A percentile compares a stretch with the other conserved stretches of the same genome.
These are phyloP conservation scores for Riparia riparia DNA, from an alignment of 2,113 vertebrate genomes.

Conservation along the genomic window DNA sequence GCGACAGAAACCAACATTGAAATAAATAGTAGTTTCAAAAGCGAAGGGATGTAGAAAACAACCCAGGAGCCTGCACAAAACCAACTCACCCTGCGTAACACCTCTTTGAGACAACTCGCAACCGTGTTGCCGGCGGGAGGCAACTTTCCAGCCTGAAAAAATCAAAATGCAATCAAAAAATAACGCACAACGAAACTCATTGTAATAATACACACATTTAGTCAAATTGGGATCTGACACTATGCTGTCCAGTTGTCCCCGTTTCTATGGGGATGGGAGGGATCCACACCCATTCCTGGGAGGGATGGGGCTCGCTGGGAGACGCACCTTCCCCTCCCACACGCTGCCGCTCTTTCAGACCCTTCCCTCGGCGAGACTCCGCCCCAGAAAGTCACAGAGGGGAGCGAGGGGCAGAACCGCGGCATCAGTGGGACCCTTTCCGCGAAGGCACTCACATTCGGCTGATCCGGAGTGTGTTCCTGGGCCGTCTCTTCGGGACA, in stretches of 20 bases:
- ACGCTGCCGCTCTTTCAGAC: not conserved
- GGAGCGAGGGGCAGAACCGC: fast-evolving
- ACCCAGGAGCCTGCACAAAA: not conserved
- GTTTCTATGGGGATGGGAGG: fast-evolving
- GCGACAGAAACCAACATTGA: not conserved
- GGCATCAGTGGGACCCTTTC: fast-evolving
- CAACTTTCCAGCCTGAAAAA: conserved; percentile 80
- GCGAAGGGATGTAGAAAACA: not conserved
- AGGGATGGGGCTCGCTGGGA: fast-evolving
- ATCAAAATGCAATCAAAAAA: not conserved
- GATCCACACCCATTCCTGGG: fast-evolving
- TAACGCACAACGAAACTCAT: not conserved
- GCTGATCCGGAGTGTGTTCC: conserved; percentile 1
- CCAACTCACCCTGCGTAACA: conserved; percentile 75
- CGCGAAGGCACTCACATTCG: conserved; percentile 19
- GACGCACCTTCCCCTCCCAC: fast-evolving
- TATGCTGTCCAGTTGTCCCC: not conserved
- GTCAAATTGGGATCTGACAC: not conserved
- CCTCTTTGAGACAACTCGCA: conserved; percentile 76
- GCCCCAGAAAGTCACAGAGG: not conserved
- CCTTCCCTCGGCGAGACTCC: not conserved
- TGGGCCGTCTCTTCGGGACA: not conserved
- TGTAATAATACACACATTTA: not conserved
- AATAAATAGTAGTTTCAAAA: not conserved
- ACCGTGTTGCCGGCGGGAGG: conserved; percentile 62